Conservation (phyloP, 23 tunicate species). For the Clavelina lepadiformis region DNA sequence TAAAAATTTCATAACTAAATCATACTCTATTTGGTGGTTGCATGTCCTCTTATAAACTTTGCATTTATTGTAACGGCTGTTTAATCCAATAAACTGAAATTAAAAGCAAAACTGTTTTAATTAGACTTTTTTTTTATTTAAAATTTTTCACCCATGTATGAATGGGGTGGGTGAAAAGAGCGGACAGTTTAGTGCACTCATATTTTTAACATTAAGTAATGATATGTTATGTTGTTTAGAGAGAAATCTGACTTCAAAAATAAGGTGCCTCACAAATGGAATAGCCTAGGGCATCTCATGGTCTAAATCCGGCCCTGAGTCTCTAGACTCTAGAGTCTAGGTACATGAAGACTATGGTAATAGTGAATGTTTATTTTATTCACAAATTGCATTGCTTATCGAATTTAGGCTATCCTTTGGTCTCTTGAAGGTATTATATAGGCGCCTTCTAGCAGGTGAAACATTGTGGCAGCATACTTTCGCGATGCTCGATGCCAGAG, state of each 20-base stretch:
- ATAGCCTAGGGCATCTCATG: slow-evolving; percentile 12
- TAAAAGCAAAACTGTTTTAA: slow-evolving; percentile 18
- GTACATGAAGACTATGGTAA: no score
- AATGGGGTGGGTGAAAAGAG: slow-evolving; percentile 7
- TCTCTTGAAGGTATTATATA: no score
- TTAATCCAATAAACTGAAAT: slow-evolving; percentile 2
- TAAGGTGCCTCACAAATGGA: slow-evolving; percentile 7
- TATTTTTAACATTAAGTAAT: slow-evolving; percentile 9
- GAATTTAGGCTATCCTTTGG: no score
- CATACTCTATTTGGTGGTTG: no score
- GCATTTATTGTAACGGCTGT: slow-evolving; percentile 3
- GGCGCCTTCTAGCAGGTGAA: no score
- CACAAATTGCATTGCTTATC: no score
- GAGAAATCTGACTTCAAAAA: neutral
- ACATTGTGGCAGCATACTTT: no score
- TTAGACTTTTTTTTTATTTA: slow-evolving; percentile 1
- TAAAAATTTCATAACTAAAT: no score
- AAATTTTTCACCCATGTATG: neutral
- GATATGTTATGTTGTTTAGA: slow-evolving; percentile 20
- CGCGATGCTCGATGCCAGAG: no score
- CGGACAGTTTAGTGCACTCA: slow-evolving; percentile 15
- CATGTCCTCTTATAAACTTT: no score
- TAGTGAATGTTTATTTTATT: no score
- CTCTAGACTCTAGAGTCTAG: no score
- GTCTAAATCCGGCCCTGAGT: slow-evolving; percentile 9